phyloP scores from a whole-genome alignment of 2,113 vertebrate genomes.

The Sus scrofa region DNA sequence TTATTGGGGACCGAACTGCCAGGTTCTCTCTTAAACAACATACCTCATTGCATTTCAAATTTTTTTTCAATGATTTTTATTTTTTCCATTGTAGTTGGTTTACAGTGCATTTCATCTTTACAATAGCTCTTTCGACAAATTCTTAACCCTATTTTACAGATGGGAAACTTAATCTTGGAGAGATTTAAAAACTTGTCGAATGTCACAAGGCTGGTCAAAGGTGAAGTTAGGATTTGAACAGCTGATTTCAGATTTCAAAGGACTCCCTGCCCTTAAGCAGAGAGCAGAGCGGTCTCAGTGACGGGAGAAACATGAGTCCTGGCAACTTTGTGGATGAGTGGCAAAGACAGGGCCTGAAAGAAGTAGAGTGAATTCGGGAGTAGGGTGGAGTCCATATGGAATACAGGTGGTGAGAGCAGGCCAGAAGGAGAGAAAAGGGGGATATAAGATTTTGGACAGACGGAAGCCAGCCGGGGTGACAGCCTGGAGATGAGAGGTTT shows the following conservation, averaged over 20 bases:
- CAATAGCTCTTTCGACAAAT: not conserved
- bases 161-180: not conserved
- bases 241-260: not conserved
- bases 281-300: not conserved
- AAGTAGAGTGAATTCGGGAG: not conserved
- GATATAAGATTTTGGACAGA: not conserved
- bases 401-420: not conserved
- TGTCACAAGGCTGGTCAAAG: not conserved
- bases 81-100: too few relatives aligned
- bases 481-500: not conserved
- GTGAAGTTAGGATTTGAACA: not conserved
- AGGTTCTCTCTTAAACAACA: not conserved
- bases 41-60: not conserved
- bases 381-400: not conserved
- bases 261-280: not conserved
- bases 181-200: not conserved
- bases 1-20: not conserved
- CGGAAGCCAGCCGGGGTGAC: rapidly evolving
- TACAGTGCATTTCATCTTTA: not conserved
- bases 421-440: not conserved
- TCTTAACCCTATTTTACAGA: not conserved
- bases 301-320: not conserved
- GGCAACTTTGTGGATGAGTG: not conserved
- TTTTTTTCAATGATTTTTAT: too few relatives aligned
- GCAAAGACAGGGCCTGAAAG: not conserved